Evolutionary conservation across 2,888 invertebrate genomes (phyloP), one percentile per base, ranked within the genome.

Genomic region (Caradrina kadenii): DNA sequence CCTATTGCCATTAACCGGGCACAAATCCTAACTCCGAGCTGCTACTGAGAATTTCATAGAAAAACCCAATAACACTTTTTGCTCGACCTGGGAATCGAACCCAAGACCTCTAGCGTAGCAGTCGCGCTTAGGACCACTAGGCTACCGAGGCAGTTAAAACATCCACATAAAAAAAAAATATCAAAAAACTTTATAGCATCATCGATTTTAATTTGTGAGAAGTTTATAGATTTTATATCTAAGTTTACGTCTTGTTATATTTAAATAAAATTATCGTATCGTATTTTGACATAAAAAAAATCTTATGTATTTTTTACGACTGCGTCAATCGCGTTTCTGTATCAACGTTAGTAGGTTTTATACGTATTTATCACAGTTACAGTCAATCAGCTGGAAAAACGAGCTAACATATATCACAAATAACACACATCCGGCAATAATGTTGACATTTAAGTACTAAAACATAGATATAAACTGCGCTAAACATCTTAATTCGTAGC

Each of bases 401-500:
- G 56, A 45, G 31, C 17, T 26, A 35, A 63, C 53, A 65, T 74
- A 79, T 66, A 45, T 45, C 45, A 45, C 45, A 45, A 45, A 45
- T 17, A 55, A 52, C 60, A 50, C 7, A 69, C 56, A 68, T 63
- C 55, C 66, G 55, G 62, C n/a, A 61, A 60, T 66, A n/a, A 56
- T 63, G 13, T 73, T 60, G 66, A 66, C 52, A 50, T 52, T 22
- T 50, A 49, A n/a, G n/a, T 56, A 52, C 31, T 45, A 26, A 73
- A 66, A 78, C 22, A 63, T 13, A 45, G 52, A 53, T 63, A n/a
- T 76, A 71, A 71, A 68, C 31, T 61, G 53, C 62, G 63, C 48
- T 79, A 75, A 85, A 76, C 60, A 73, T 72, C 72, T 69, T 72
- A 79, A 84, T 82, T 75, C 60, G 56, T 68, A 22, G 59, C 64